Percentiles rank a stretch among this genome's conserved stretches.
These are phyloP conservation scores for Nemopilema nomurai DNA, from an alignment of 30 jellyfish, hydroid and myxozoan genomes.

Conservation along the genomic window DNA sequence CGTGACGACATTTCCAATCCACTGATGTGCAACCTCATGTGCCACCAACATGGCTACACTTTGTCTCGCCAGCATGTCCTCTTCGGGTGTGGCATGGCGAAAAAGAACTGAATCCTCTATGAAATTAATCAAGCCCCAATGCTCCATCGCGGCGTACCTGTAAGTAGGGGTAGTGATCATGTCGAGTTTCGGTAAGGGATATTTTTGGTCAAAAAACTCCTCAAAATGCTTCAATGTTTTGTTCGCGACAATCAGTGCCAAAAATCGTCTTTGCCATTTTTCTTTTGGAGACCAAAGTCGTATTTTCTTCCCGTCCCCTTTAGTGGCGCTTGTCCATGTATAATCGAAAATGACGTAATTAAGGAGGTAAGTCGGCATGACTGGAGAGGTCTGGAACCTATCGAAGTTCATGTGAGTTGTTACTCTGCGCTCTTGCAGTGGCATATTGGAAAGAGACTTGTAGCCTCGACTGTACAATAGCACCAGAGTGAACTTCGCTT, in stretches of 20 bases:
- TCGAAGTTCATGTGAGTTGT: background rate
- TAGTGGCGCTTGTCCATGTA: constrained; percentile 29
- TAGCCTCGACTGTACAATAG: constrained; percentile 70
- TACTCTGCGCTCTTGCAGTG: constrained; percentile 27
- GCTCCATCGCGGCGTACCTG: constrained; percentile 90
- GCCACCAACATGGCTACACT: constrained; percentile 48
- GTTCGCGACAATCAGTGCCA: constrained; percentile 66
- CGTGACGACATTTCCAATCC: constrained; percentile 97
- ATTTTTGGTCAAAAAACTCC: constrained; percentile 42
- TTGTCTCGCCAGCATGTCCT: constrained; percentile 31
- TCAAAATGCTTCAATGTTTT: constrained; percentile 67
- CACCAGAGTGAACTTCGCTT: constrained; percentile 72
- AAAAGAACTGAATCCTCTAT: constrained; percentile 39
- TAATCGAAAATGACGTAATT: constrained; percentile 74
- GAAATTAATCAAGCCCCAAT: constrained; percentile 90
- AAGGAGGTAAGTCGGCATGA: constrained; percentile 90
- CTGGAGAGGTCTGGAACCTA: constrained; percentile 56
- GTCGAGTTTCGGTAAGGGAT: constrained; percentile 79
- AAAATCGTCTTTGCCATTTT: constrained; percentile 34
- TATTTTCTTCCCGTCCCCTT: constrained; percentile 34
- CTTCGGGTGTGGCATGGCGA: background rate
- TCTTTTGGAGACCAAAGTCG: constrained; percentile 90
- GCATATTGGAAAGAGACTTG: constrained; percentile 86
- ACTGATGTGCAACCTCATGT: constrained; percentile 94
- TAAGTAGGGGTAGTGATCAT: constrained; percentile 76